Base-by-base conservation (phyloP, 2,888 invertebrate species). In the Anthrax anthrax region DNA sequence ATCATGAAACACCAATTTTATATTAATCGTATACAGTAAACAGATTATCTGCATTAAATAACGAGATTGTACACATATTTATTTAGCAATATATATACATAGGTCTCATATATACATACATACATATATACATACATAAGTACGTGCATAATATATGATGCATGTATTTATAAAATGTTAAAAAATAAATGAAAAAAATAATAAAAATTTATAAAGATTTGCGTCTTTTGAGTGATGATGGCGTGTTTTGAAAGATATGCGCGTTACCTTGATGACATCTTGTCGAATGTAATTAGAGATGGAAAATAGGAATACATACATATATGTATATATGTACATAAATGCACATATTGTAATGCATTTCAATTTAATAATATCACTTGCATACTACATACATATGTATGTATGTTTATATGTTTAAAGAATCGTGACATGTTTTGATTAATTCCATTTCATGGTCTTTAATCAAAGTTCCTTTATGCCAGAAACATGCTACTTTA, bases 391-490 rank as follows among this genome's bases (percentile, higher is more conserved):
- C n/a, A n/a, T n/a, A n/a, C n/a, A n/a, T n/a, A n/a, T n/a, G 23
- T 27, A 9, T 27, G 9, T 27, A 27, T 8, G 23, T 27, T 8
- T 8, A 5, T 27, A 27, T 5, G 23, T 27, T 37, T 42, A 42
- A 46, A n/a, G 32, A 46, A 18, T 46, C 46, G 42, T 46, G 46
- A 46, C 46, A 42, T 46, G 46, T 42, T 46, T 46, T 46, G 46
- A 46, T 46, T 46, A 46, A 46, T 46, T 46, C 23, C 42, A 37
- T 23, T 23, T 23, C 23, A 23, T 23, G 23, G 23, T 23, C 23
- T 23, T 23, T 23, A 23, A 23, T 23, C 23, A 23, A 23, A 23
- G 23, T 23, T 23, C 23, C 23, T 23, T 39, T 23, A 23, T 23
- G 23, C 23, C 23, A 23, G 23, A 23, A 23, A 23, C 23, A 23